A percentile compares a stretch with the other conserved stretches of the same genome.
Conservation (phyloP, 2,113 vertebrate species). For the Herpetotheres cachinnans region DNA sequence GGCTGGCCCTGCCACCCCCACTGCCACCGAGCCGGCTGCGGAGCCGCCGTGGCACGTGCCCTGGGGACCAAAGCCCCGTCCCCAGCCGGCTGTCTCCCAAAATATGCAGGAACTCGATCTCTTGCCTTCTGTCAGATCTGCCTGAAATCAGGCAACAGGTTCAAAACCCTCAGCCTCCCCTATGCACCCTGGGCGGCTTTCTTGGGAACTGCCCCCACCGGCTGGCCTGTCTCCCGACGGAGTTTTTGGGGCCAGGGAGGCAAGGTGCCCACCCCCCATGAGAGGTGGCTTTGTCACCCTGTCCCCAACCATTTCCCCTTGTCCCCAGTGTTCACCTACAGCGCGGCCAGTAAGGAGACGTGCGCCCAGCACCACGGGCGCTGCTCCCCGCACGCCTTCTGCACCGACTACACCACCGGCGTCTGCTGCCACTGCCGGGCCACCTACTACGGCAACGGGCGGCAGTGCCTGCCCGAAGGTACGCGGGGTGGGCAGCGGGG, state of each 20-base stretch:
- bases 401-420: constrained; percentile 85
- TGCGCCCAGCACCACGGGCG: constrained; percentile 77
- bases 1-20: background rate
- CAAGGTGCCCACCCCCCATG: fast-evolving
- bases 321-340: constrained; percentile 81
- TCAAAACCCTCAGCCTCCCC: background rate
- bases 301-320: background rate
- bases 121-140: background rate
- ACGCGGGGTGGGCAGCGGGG: background rate
- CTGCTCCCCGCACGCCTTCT: constrained; percentile 87
- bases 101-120: background rate
- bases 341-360: constrained; percentile 78
- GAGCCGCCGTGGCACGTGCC: fast-evolving
- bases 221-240: fast-evolving
- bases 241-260: fast-evolving
- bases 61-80: fast-evolving
- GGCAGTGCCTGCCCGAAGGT: constrained; percentile 90
- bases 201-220: fast-evolving
- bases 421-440: constrained; percentile 89
- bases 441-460: constrained; percentile 88
- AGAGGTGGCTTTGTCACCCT: fast-evolving
- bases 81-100: background rate
- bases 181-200: fast-evolving
- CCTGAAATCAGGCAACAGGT: background rate
- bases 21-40: fast-evolving